phyloP scores from a whole-genome alignment of 2,113 vertebrate genomes.

The Pachypanchax playfairii region DNA sequence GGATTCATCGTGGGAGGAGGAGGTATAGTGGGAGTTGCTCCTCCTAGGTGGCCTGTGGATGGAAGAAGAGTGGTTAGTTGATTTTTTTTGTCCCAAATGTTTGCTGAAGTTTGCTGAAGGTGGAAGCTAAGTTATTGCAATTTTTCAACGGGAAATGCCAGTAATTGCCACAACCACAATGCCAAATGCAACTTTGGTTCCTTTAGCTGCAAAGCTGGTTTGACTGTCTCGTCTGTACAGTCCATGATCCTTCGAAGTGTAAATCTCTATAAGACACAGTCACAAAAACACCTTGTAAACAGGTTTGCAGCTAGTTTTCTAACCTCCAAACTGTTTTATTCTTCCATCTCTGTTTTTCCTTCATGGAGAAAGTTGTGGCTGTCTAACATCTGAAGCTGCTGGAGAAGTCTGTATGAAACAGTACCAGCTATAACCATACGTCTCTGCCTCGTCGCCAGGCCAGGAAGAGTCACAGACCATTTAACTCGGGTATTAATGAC shows the following conservation, averaged over 20 bases:
- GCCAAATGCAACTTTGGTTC: constrained; percentile 54
- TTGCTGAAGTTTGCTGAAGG: constrained; percentile 72
- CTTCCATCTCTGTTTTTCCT: constrained; percentile 12
- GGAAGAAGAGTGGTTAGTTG: constrained; percentile 64
- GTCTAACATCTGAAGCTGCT: constrained; percentile 31
- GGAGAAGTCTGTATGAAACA: constrained; percentile 36
- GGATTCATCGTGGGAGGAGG: constrained; percentile 33
- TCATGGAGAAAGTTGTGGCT: constrained; percentile 31
- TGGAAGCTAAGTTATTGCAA: constrained; percentile 66
- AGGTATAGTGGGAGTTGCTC: neutral
- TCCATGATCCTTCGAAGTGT: constrained; percentile 64
- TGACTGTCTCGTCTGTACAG: constrained; percentile 60
- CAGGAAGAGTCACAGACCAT: constrained; percentile 72
- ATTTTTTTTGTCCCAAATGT: constrained; percentile 71
- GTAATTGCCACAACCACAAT: constrained; percentile 46
- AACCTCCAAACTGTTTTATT: constrained; percentile 14
- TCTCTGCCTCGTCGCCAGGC: constrained; percentile 55
- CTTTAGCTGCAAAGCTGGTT: constrained; percentile 54
- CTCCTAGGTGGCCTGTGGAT: constrained; percentile 73
- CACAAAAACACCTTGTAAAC: neutral
- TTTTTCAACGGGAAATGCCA: constrained; percentile 67
- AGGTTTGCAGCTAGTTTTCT: constrained; percentile 6
- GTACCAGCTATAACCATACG: constrained; percentile 52
- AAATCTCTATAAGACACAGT: constrained; percentile 39
- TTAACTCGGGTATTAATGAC: constrained; percentile 71